These are phyloP conservation scores for Rhinopomastus cyanomelas DNA, from an alignment of 2,113 vertebrate species.

Conservation along the genomic window DNA sequence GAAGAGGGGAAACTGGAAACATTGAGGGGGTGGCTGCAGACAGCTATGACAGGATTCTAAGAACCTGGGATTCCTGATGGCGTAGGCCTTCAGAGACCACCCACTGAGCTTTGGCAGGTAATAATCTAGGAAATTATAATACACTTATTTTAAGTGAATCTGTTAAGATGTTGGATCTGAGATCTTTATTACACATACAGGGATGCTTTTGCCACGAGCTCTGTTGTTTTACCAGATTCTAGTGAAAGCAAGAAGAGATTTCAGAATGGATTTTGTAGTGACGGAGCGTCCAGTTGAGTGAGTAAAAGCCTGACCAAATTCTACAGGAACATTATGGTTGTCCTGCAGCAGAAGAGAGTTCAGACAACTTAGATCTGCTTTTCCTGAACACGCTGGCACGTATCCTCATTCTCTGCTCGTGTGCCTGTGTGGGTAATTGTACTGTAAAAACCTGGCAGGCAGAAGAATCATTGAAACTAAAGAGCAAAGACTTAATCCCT, in stretches of 20 bases:
- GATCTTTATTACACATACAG: slow-evolving; percentile 23
- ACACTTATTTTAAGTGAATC: slow-evolving; percentile 32
- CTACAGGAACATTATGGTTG: neutral
- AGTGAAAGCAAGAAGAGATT: neutral
- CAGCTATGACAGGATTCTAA: slow-evolving; percentile 56
- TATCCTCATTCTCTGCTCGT: neutral
- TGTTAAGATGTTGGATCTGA: slow-evolving; percentile 32
- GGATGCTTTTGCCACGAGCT: slow-evolving; percentile 5
- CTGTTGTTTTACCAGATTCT: neutral
- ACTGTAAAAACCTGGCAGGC: neutral
- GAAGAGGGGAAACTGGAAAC: slow-evolving; percentile 51
- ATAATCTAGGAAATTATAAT: slow-evolving; percentile 63
- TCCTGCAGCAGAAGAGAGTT: neutral
- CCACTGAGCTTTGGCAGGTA: slow-evolving; percentile 65
- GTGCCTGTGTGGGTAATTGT: neutral
- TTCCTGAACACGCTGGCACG: neutral
- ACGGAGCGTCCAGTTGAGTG: neutral
- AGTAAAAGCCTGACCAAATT: neutral
- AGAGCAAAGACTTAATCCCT: neutral
- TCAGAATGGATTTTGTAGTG: neutral
- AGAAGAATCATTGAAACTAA: neutral
- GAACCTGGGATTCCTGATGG: slow-evolving; percentile 60
- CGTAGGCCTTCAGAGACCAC: slow-evolving; percentile 54
- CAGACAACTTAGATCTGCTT: neutral
- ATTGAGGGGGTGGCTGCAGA: slow-evolving; percentile 61